These are phyloP conservation scores for Anarhynchus alexandrinus DNA, from an alignment of 2,113 vertebrate genomes.

Conservation along the genomic window DNA sequence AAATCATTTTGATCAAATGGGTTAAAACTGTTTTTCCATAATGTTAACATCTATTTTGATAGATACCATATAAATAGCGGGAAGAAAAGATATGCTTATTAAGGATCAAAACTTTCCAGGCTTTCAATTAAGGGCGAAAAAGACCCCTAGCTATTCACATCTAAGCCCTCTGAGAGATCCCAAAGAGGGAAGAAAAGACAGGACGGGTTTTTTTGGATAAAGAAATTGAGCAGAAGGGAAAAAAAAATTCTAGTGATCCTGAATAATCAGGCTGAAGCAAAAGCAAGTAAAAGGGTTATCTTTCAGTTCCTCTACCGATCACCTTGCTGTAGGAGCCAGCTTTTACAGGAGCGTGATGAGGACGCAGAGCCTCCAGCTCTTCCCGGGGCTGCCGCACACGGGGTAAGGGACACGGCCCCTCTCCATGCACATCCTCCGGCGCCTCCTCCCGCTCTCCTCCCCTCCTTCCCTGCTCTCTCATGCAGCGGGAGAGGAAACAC, in stretches of 20 bases:
- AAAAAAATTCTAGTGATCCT: neutral
- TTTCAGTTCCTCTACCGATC: neutral
- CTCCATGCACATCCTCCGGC: accelerated
- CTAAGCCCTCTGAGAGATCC: neutral
- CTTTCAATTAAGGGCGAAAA: neutral
- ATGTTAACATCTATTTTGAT: neutral
- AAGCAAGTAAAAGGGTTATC: neutral
- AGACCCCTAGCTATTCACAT: neutral
- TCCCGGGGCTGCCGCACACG: neutral
- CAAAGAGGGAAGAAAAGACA: neutral
- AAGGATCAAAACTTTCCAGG: neutral
- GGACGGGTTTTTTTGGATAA: neutral
- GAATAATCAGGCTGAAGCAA: neutral
- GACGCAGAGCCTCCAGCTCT: neutral
- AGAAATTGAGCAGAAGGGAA: neutral
- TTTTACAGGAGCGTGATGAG: neutral
- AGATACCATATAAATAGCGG: neutral
- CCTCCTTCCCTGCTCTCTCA: neutral
- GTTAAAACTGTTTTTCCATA: neutral
- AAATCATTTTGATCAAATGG: neutral
- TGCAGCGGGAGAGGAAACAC: neutral
- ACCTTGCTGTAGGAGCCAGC: neutral
- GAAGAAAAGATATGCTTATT: neutral
- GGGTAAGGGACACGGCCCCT: accelerated
- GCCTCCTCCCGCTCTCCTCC: neutral